These are phyloP conservation scores for Xiphorhynchus erythropygius DNA, from an alignment of 2,797 vertebrate genomes.

Conservation along the genomic window DNA sequence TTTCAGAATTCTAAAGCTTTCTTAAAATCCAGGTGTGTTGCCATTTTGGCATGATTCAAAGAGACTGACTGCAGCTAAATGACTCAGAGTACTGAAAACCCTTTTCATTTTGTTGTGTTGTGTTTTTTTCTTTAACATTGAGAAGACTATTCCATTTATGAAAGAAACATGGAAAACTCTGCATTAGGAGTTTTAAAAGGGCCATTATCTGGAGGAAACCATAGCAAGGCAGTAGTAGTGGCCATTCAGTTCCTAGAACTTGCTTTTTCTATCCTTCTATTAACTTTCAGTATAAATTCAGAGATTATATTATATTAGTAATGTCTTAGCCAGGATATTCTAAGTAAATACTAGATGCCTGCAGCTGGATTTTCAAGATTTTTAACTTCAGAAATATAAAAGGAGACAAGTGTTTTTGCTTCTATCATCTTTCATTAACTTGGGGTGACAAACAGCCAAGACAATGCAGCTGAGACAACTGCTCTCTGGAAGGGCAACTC, in stretches of 20 bases:
- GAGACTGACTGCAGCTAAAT: not conserved
- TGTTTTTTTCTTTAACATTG: not conserved
- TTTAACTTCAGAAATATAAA: not conserved
- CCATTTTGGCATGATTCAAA: not conserved
- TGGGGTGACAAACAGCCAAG: not conserved
- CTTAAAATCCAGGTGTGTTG: slow-evolving; percentile 21
- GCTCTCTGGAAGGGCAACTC: not conserved
- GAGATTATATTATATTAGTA: not conserved
- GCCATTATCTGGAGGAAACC: not conserved
- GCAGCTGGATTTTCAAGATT: not conserved
- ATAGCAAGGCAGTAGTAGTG: not conserved
- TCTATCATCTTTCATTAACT: not conserved
- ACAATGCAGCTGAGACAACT: not conserved
- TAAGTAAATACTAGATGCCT: not conserved
- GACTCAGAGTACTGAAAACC: not conserved
- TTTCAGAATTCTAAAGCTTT: not conserved
- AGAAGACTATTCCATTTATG: not conserved
- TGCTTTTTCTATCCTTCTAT: not conserved
- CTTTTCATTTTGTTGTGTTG: not conserved
- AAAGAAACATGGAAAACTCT: slow-evolving; percentile 1
- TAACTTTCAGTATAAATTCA: not conserved
- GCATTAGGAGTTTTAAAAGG: not conserved
- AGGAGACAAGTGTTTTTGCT: not conserved
- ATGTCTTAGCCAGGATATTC: not conserved
- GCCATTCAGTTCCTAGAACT: not conserved